Evolutionary conservation across 2,113 vertebrate genomes (phyloP).

Genomic region (Sorex araneus): DNA sequence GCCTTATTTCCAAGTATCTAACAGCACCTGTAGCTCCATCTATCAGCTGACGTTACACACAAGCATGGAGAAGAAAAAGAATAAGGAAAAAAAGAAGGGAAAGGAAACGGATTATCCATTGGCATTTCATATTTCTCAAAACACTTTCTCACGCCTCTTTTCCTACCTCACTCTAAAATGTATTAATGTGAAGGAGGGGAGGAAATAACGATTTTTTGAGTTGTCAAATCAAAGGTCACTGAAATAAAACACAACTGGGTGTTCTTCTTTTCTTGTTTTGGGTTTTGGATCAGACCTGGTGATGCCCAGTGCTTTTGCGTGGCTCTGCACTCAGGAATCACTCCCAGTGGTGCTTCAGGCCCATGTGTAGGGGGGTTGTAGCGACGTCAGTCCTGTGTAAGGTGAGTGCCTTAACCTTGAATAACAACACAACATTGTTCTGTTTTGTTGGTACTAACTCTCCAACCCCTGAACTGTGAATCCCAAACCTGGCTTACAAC

Average conservation of each 20-base stretch:
- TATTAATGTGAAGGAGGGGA: background rate
- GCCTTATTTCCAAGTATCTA: background rate
- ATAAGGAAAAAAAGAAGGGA: no score
- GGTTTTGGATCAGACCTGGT: no score
- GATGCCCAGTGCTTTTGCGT: no score
- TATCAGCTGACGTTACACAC: background rate
- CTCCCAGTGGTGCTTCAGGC: no score
- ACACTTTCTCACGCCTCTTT: slow-evolving; percentile 5
- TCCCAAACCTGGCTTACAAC: background rate
- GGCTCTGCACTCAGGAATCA: no score
- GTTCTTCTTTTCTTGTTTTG: no score
- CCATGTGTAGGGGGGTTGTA: no score
- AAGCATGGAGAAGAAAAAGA: no score
- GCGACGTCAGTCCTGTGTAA: no score
- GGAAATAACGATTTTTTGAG: background rate
- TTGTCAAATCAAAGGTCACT: background rate
- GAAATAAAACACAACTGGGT: background rate
- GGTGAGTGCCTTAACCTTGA: no score
- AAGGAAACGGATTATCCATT: background rate
- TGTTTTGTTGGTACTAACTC: background rate
- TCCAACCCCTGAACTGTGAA: background rate
- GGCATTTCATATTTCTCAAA: slow-evolving; percentile 31
- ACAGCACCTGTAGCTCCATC: background rate
- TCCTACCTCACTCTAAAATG: background rate
- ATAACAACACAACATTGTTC: no score